A percentile compares a stretch with the other conserved stretches of the same genome.
Conservation (phyloP, 1,140 invertebrate genomes). For the Aplysia californica region DNA sequence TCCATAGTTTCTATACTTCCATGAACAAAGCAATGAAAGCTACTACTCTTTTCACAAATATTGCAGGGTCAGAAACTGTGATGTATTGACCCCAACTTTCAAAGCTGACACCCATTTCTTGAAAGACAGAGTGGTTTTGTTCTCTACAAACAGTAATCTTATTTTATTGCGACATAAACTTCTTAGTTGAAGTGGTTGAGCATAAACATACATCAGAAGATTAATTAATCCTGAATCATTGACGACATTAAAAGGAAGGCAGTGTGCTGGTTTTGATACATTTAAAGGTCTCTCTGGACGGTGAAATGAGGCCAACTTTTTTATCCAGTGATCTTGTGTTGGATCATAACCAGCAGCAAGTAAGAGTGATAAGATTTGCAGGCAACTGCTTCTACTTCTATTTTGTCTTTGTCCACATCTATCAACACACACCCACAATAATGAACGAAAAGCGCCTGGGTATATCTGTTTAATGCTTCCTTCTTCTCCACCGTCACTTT, state of each 20-base stretch:
- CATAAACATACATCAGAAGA: background rate
- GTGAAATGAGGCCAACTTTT: background rate
- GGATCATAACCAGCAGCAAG: background rate
- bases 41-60: too few species aligned
- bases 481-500: background rate
- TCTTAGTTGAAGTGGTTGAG: background rate
- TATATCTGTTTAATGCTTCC: background rate
- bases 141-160: background rate
- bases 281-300: background rate
- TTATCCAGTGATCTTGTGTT: background rate
- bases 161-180: background rate
- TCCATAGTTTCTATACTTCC: too few species aligned
- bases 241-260: background rate
- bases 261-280: too few species aligned
- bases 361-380: background rate
- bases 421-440: background rate
- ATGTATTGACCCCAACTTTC: background rate
- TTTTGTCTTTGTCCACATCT: too few species aligned
- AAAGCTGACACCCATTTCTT: background rate
- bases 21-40: too few species aligned
- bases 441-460: background rate
- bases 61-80: background rate
- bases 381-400: background rate
- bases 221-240: background rate
- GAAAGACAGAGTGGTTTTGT: background rate